Evolutionary conservation across 2,888 invertebrate species (phyloP).

Genomic region (Blastobasis lacticolella): DNA sequence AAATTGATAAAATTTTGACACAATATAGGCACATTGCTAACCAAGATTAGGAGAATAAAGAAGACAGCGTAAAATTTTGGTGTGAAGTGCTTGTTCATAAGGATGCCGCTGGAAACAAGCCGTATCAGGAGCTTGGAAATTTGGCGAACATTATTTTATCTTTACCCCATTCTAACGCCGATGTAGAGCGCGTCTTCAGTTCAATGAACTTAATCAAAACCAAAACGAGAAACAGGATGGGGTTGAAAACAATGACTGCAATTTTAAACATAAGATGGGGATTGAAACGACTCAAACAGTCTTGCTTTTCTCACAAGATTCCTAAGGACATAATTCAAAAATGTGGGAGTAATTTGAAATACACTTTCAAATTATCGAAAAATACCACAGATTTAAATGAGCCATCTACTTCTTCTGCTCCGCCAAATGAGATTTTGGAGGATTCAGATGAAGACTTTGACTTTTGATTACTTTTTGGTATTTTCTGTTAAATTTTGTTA

Average conservation of each 20-base stretch:
- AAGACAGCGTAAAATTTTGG: not conserved
- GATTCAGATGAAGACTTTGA: too few relatives aligned
- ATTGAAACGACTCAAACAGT: too few relatives aligned
- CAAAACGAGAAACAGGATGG: slow-evolving; percentile 11
- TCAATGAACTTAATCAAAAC: slow-evolving; percentile 14
- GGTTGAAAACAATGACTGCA: slow-evolving; percentile 13
- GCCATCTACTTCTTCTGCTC: too few relatives aligned
- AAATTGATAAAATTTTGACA: not conserved
- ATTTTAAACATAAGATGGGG: slow-evolving; percentile 11
- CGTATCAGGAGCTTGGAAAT: slow-evolving; percentile 10
- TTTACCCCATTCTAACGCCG: slow-evolving; percentile 15
- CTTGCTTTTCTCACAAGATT: too few relatives aligned
- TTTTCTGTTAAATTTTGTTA: too few relatives aligned
- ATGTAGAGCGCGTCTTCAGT: slow-evolving; percentile 14
- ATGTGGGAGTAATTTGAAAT: too few relatives aligned
- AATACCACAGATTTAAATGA: too few relatives aligned
- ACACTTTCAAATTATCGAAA: too few relatives aligned
- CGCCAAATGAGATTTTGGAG: too few relatives aligned
- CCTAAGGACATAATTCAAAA: too few relatives aligned
- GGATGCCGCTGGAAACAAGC: slow-evolving; percentile 4
- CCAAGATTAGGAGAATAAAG: not conserved
- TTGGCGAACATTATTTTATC: slow-evolving; percentile 11
- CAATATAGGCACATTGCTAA: not conserved
- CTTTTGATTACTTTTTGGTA: too few relatives aligned
- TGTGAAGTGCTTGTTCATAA: not conserved